Evolutionary conservation across 2,113 vertebrate species (phyloP), one percentile per base, ranked within the genome.

Genomic region (Gavialis gangeticus): DNA sequence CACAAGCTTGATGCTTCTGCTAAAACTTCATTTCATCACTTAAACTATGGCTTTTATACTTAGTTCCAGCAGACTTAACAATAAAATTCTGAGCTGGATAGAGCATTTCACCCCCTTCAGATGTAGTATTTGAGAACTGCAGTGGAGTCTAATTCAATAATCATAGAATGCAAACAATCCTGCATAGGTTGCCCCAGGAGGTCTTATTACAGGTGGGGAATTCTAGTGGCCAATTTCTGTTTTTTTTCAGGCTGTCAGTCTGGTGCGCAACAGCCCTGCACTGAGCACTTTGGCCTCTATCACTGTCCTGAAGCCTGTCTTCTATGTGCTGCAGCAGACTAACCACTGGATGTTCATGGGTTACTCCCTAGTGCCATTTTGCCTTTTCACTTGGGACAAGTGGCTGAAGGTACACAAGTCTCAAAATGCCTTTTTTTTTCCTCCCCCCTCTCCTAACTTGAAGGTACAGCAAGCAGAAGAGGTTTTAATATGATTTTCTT

Each of bases 271-370:
- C 91, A 99, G 98, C 85, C 99, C 99, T 3, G 0, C 22, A 67
- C 97, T 99, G 78, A 97, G 91, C 30, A 95, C 94, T 5, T 55
- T 99, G 83, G 96, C 98, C 73, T 98, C 98, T 89, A 95, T 98
- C 76, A 91, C 98, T 0, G 13, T 91, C 80, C 87, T 99, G 60
- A 97, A 97, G 81, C 99, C 99, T n/a, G 25, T 99, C 93, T 97
- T 98, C 93, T 99, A 99, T 1, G 54, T 98, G 78, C 96, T 99
- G 59, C 99, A 99, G 92, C 99, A 99, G 97, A 96, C 98, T 27
- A 84, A 99, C 92, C 99, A 99, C 97, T 99, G 99, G 99, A 98
- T 99, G 91, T 99, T 99, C 81, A 99, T 99, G 99, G 99, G 99
- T 46, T 99, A 99, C 96, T 98, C 99, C 6, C 97, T 99, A 59